Evolutionary conservation across 2,797 vertebrate genomes (phyloP).

Genomic region (Syngnathus acus): DNA sequence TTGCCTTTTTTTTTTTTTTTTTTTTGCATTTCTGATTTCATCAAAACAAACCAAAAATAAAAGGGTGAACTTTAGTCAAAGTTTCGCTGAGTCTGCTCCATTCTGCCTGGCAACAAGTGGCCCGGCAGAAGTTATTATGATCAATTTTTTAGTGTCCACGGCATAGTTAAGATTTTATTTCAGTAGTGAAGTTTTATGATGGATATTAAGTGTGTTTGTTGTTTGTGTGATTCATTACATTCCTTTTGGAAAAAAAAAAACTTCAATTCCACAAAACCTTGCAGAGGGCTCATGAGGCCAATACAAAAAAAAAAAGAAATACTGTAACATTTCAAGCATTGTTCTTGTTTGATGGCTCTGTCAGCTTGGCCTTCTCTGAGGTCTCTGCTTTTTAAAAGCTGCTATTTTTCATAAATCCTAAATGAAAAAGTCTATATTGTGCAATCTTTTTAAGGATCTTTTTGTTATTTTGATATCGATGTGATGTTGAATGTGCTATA

Average conservation of each 20-base stretch:
- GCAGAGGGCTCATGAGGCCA: neutral
- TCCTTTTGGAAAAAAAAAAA: neutral
- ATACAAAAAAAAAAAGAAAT: neutral
- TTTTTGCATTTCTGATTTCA: too few species aligned
- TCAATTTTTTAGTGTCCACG: neutral
- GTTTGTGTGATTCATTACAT: neutral
- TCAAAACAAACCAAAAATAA: neutral
- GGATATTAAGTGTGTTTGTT: neutral
- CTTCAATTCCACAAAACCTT: neutral
- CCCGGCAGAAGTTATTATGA: neutral
- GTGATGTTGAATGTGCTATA: neutral
- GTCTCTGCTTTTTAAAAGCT: neutral
- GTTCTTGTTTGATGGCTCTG: neutral
- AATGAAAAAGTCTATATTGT: neutral
- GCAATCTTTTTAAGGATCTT: neutral
- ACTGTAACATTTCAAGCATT: neutral
- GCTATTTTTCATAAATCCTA: neutral
- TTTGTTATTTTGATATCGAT: neutral
- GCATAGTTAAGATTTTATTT: neutral
- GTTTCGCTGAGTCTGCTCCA: neutral
- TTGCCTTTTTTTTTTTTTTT: neutral
- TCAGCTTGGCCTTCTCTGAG: neutral
- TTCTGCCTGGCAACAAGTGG: neutral
- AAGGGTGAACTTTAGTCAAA: too few species aligned
- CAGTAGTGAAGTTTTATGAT: neutral